A percentile compares a stretch with the other conserved stretches of the same genome.
Evolutionary conservation across 2,888 invertebrate species (phyloP).

Genomic region (Leptura quadrifasciata): DNA sequence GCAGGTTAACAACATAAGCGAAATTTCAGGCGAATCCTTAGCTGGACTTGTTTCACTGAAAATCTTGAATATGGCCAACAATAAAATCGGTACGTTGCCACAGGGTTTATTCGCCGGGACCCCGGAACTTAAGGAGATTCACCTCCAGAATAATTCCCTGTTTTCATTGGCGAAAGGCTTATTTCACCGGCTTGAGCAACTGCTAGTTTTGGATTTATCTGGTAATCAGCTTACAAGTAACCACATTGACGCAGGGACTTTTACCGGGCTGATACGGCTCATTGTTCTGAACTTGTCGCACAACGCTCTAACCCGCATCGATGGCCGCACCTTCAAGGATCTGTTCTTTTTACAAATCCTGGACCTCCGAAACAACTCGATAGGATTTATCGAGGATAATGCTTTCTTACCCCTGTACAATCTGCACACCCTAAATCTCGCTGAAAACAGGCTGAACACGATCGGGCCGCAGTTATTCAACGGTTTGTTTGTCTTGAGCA

Average conservation of each 20-base stretch:
- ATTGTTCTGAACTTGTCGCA: slow-evolving; percentile 90
- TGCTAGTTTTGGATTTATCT: slow-evolving; percentile 89
- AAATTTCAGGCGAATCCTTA: slow-evolving; percentile 87
- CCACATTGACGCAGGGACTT: slow-evolving; percentile 89
- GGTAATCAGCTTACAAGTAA: slow-evolving; percentile 90
- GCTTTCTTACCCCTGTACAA: slow-evolving; percentile 92
- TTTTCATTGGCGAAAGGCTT: slow-evolving; percentile 88
- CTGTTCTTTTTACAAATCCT: slow-evolving; percentile 90
- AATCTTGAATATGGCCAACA: slow-evolving; percentile 90
- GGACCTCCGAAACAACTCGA: slow-evolving; percentile 89
- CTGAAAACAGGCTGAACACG: slow-evolving; percentile 89
- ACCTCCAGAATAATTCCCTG: slow-evolving; percentile 89
- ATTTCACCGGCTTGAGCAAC: slow-evolving; percentile 88
- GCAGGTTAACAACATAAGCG: slow-evolving; percentile 88
- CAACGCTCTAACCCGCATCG: slow-evolving; percentile 89
- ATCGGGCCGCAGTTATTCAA: slow-evolving; percentile 89
- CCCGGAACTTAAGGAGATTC: slow-evolving; percentile 87
- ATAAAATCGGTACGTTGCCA: slow-evolving; percentile 87
- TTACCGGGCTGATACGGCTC: slow-evolving; percentile 88
- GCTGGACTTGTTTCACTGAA: slow-evolving; percentile 86
- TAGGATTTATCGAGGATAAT: slow-evolving; percentile 91
- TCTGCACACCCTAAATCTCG: slow-evolving; percentile 90
- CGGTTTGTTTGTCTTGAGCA: slow-evolving; percentile 88
- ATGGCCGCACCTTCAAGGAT: slow-evolving; percentile 90
- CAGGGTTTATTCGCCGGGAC: slow-evolving; percentile 88